Base-by-base conservation (phyloP, 2,113 vertebrate species). In the Semicossyphus pulcher region DNA sequence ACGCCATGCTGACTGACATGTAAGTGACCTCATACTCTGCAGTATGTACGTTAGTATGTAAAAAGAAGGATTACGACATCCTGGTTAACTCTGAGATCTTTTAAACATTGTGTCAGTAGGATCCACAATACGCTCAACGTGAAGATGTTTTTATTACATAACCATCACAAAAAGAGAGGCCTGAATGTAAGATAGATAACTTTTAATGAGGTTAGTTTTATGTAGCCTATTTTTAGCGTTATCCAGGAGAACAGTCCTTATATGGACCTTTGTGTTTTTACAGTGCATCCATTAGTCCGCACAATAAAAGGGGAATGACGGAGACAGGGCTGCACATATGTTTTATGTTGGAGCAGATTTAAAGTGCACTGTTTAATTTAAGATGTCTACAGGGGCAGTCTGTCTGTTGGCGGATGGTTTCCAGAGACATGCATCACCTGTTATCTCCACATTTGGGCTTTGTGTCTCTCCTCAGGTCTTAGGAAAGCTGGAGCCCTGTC, bases 1-100 rank as follows among this genome's bases (percentile, higher is more conserved):
- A 98, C 7, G 95, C 94, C 87, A 91, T 95, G 93, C 94, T 99
- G 88, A 97, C 94, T 8, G 94, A 97, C 52, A 91, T 99, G 97
- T 99, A 92, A 95, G 97, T 96, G 52, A 37, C 15, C 51, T 56
- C n/a, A 9, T 16, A 9, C 25, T 26, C n/a, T n/a, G n/a, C n/a
- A n/a, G n/a, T n/a, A n/a, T n/a, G n/a, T n/a, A n/a, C n/a, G n/a
- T n/a, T n/a, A n/a, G n/a, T n/a, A n/a, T n/a, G 6, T 16, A 4
- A 6, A 15, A 41, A 6, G 2, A 41, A 16, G 4, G 4, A 28
- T 4, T 7, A 15, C 7, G 3, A 21, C 16, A 41, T 39, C 14
- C 28, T 44, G 14, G 7, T 21, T 15, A 31, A 66, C 29, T 51
- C 20, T 25, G 18, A 10, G 10, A 32, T 44, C 4, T 3, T 36